A percentile compares a stretch with the other conserved stretches of the same genome.
phyloP scores from a whole-genome alignment of 2,888 invertebrate species.

The Pyralis farinalis region DNA sequence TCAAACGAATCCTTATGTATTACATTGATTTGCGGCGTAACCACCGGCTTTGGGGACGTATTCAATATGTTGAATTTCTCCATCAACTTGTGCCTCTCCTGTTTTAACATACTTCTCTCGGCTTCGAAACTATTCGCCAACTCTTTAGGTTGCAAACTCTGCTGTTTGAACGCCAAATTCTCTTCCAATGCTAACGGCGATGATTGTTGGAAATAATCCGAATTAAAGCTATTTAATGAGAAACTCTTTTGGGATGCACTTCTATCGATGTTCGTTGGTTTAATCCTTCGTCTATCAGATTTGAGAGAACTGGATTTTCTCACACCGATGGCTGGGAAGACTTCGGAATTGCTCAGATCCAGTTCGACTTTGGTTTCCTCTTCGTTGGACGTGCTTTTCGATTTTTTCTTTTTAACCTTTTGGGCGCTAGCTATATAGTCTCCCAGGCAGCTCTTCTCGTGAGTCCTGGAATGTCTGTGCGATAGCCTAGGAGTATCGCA shows the following conservation, averaged over 20 bases:
- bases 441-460: constrained; percentile 62
- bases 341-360: constrained; percentile 61
- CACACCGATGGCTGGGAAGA: constrained; percentile 67
- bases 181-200: constrained; percentile 51
- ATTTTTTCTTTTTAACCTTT: constrained; percentile 54
- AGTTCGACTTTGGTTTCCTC: constrained; percentile 51
- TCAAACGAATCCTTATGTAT: constrained; percentile 45
- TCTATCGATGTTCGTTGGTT: constrained; percentile 72
- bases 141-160: constrained; percentile 52
- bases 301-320: constrained; percentile 56
- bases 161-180: constrained; percentile 58
- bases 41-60: constrained; percentile 41
- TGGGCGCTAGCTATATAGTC: constrained; percentile 55
- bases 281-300: constrained; percentile 67
- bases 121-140: constrained; percentile 50
- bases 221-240: constrained; percentile 56
- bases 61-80: constrained; percentile 69
- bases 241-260: constrained; percentile 47
- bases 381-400: constrained; percentile 41
- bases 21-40: constrained; percentile 53
- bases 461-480: constrained; percentile 50
- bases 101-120: constrained; percentile 64
- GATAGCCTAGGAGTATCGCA: constrained; percentile 61
- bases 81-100: constrained; percentile 67
- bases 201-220: constrained; percentile 55